Evolutionary conservation across 2,113 vertebrate genomes (phyloP).

Genomic region (Macroglossus sobrinus): DNA sequence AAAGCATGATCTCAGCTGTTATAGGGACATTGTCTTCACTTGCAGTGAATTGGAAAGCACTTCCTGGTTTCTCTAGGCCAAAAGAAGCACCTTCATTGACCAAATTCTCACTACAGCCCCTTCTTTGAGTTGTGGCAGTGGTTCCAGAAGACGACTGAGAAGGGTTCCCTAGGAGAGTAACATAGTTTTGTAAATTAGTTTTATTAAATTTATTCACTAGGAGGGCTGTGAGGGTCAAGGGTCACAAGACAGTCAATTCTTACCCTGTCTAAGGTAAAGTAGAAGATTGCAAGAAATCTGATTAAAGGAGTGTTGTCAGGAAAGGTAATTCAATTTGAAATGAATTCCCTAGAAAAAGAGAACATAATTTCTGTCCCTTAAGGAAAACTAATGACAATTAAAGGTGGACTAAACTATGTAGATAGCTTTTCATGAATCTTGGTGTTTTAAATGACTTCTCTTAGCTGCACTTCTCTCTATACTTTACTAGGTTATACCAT

Average conservation of each 20-base stretch:
- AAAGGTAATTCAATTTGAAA: constrained; percentile 31
- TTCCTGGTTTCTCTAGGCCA: neutral
- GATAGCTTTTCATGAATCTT: neutral
- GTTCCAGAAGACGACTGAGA: neutral
- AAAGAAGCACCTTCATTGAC: neutral
- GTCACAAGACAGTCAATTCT: neutral
- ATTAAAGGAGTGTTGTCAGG: neutral
- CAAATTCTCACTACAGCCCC: neutral
- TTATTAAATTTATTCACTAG: constrained; percentile 13
- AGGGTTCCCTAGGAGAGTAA: neutral
- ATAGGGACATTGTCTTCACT: neutral
- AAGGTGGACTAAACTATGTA: neutral
- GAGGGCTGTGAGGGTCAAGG: neutral
- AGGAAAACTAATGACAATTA: neutral
- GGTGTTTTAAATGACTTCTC: neutral
- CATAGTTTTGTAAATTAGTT: neutral
- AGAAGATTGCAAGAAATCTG: neutral
- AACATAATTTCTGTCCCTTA: neutral
- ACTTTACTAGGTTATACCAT: neutral
- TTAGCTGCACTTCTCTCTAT: neutral
- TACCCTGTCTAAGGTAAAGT: neutral
- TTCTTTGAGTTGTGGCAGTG: neutral
- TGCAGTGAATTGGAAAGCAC: neutral
- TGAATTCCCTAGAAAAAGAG: constrained; percentile 20
- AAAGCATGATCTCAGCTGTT: neutral